These are phyloP conservation scores for Bombus superbus DNA, from an alignment of 1,140 invertebrate species.

Conservation along the genomic window DNA sequence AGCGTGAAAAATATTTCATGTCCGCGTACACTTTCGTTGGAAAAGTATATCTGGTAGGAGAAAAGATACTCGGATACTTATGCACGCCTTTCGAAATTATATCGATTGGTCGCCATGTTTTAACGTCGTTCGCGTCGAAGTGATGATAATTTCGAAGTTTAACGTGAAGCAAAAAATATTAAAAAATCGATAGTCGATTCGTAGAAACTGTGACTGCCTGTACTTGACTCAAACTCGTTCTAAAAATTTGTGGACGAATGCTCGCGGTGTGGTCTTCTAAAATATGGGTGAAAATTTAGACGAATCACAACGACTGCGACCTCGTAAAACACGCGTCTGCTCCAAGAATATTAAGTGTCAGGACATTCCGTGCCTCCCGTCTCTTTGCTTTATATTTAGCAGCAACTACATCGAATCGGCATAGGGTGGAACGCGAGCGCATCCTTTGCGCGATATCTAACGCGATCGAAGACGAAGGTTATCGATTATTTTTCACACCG, in stretches of 20 bases:
- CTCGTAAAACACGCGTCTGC: slow-evolving; percentile 60
- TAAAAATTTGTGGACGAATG: background rate
- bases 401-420: slow-evolving; percentile 65
- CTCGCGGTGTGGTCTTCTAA: slow-evolving; percentile 48
- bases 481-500: slow-evolving; percentile 47
- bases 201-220: background rate
- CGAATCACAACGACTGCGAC: slow-evolving; percentile 6
- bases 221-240: background rate
- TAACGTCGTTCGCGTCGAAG: background rate
- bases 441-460: slow-evolving; percentile 50
- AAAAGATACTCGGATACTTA: too few species aligned
- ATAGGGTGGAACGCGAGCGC: slow-evolving; percentile 59
- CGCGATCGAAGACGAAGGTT: slow-evolving; percentile 46
- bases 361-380: slow-evolving; percentile 70
- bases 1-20: too few species aligned
- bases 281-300: slow-evolving; percentile 57
- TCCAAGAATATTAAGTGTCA: slow-evolving; percentile 71
- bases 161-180: background rate
- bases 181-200: background rate
- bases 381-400: slow-evolving; percentile 79
- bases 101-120: too few species aligned
- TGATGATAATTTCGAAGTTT: background rate
- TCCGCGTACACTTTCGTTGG: too few species aligned
- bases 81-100: too few species aligned
- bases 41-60: too few species aligned